These are phyloP conservation scores for Akabosia matsudoensis DNA, from an alignment of 1,140 invertebrate genomes.

Conservation along the genomic window DNA sequence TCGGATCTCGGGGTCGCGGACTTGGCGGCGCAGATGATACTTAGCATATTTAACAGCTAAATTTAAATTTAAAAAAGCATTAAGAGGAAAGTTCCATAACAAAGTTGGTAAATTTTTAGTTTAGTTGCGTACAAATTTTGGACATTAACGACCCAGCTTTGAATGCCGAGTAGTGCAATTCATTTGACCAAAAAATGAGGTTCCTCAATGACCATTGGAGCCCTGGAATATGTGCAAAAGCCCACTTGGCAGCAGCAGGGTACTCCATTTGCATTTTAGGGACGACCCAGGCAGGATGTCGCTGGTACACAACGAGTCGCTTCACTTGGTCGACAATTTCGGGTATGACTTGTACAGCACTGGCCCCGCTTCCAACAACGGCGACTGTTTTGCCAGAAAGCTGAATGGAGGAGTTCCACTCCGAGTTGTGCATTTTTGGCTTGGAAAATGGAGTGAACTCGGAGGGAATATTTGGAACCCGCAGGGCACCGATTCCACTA, in stretches of 20 bases:
- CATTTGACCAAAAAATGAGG: neutral
- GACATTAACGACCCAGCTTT: neutral
- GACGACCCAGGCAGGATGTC: constrained; percentile 27
- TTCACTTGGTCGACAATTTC: constrained; percentile 30
- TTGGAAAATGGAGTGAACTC: constrained; percentile 35
- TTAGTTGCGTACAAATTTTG: neutral
- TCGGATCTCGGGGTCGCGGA: neutral
- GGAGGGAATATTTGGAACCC: constrained; percentile 29
- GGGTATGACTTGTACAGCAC: constrained; percentile 38
- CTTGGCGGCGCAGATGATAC: neutral
- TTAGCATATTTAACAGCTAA: neutral
- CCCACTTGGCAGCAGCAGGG: neutral
- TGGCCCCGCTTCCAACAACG: constrained; percentile 35
- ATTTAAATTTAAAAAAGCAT: neutral
- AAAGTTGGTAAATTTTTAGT: neutral
- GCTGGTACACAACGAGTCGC: constrained; percentile 32
- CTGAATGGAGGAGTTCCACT: constrained; percentile 27
- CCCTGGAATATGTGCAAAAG: constrained; percentile 10
- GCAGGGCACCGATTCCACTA: constrained; percentile 21
- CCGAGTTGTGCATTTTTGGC: constrained; percentile 20
- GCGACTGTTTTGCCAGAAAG: constrained; percentile 33
- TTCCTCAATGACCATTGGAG: neutral
- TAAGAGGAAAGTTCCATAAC: neutral
- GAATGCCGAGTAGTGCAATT: neutral
- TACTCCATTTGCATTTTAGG: constrained; percentile 22